phyloP scores from a whole-genome alignment of 2,113 vertebrate species.

The Penelope pileata region DNA sequence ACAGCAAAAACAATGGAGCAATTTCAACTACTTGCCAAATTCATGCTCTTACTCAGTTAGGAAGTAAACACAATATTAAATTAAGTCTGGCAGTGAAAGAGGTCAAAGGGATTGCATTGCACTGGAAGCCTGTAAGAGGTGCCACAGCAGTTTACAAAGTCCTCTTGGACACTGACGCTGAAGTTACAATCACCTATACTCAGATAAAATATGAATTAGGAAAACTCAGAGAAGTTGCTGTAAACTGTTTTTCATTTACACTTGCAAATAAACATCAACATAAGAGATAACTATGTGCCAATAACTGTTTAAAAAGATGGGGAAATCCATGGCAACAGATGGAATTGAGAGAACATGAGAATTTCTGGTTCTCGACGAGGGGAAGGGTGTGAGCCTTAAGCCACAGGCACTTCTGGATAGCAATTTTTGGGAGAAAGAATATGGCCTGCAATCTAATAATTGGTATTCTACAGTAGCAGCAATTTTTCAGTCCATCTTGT shows the following conservation, averaged over 20 bases:
- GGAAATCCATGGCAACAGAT: neutral
- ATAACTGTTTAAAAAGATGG: neutral
- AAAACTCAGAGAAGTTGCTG: neutral
- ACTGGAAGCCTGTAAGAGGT: neutral
- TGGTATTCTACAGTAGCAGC: neutral
- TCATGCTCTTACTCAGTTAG: neutral
- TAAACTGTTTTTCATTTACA: neutral
- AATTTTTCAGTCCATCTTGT: neutral
- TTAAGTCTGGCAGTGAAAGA: neutral
- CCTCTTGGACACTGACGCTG: neutral
- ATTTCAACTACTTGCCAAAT: neutral
- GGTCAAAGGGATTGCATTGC: accelerated
- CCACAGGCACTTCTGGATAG: neutral
- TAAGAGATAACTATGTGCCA: neutral
- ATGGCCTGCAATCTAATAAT: neutral
- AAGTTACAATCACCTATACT: neutral
- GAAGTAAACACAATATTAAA: neutral
- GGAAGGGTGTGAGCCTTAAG: neutral
- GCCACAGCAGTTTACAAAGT: neutral
- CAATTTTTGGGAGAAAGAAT: neutral
- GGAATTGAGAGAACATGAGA: neutral
- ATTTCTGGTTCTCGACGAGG: neutral
- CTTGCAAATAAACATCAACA: neutral
- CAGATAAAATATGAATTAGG: neutral
- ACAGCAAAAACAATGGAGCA: neutral